A percentile compares a stretch with the other conserved stretches of the same genome.
These are phyloP conservation scores for Xenopus laevis DNA, from an alignment of 2,113 vertebrate species.

Conservation along the genomic window DNA sequence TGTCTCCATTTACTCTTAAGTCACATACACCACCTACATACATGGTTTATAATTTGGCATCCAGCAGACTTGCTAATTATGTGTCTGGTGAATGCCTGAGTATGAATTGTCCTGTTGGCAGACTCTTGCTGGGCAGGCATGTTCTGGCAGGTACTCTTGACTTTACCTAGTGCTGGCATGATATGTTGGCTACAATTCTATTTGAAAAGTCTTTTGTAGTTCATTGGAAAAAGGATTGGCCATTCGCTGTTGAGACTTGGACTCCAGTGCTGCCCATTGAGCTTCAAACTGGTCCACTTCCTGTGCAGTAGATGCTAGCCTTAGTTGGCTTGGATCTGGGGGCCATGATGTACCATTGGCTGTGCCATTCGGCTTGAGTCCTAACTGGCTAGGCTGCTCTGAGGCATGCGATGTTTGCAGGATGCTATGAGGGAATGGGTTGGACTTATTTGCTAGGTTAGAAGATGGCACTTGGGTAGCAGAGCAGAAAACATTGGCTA, in stretches of 20 bases:
- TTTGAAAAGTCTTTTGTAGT: constrained; percentile 87
- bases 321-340: constrained; percentile 65
- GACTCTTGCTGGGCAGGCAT: neutral
- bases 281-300: constrained; percentile 85
- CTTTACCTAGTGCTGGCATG: neutral
- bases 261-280: constrained; percentile 85
- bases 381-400: constrained; percentile 47
- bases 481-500: constrained; percentile 86
- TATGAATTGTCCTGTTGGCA: constrained; percentile 16
- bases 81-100: neutral
- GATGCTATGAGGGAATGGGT: constrained; percentile 53
- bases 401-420: constrained; percentile 53
- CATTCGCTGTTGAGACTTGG: constrained; percentile 67
- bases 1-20: neutral
- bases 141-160: constrained; percentile 15
- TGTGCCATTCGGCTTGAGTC: constrained; percentile 61
- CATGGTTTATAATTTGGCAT: neutral
- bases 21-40: neutral
- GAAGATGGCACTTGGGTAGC: constrained; percentile 63
- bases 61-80: constrained; percentile 1
- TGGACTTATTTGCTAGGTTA: constrained; percentile 56
- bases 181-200: constrained; percentile 73
- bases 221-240: constrained; percentile 84
- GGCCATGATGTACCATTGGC: constrained; percentile 67
- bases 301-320: constrained; percentile 51